Percentiles rank a stretch among this genome's conserved stretches.
Conservation (phyloP, 2,888 invertebrate species). For the Noctua comes region DNA sequence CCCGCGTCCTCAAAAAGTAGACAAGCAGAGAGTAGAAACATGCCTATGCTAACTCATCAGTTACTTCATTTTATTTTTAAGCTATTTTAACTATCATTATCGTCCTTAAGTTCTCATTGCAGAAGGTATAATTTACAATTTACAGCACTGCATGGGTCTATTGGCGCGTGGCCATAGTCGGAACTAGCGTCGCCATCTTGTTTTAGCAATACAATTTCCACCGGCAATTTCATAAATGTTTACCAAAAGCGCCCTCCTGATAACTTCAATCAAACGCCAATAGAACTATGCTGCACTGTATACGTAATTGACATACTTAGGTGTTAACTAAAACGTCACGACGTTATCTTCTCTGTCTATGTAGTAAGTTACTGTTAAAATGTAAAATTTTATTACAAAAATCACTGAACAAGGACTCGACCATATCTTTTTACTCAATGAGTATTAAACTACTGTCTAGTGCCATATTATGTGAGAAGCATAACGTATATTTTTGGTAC, state of each 20-base stretch:
- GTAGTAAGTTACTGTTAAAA: not conserved
- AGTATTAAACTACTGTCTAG: not conserved
- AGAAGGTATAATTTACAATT: not conserved
- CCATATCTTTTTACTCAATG: not conserved
- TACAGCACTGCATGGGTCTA: not conserved
- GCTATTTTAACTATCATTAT: slow-evolving; percentile 3
- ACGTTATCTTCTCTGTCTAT: not conserved
- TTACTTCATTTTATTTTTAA: slow-evolving; percentile 15
- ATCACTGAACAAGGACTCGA: not conserved
- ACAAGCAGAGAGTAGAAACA: not conserved
- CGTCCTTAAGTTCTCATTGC: not conserved
- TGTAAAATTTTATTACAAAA: not conserved
- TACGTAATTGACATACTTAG: not conserved
- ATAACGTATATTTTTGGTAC: not conserved
- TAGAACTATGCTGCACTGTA: not conserved
- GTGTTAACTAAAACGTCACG: not conserved
- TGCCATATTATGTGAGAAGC: slow-evolving; percentile 12
- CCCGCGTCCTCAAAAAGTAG: slow-evolving; percentile 77
- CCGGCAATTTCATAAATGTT: not conserved
- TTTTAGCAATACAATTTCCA: not conserved
- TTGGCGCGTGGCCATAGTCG: not conserved
- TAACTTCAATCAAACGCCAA: not conserved
- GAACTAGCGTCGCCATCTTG: not conserved
- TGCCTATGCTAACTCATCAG: not conserved
- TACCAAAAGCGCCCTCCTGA: not conserved